Evolutionary conservation across 2,113 vertebrate species (phyloP).

Genomic region (Turnix velox): DNA sequence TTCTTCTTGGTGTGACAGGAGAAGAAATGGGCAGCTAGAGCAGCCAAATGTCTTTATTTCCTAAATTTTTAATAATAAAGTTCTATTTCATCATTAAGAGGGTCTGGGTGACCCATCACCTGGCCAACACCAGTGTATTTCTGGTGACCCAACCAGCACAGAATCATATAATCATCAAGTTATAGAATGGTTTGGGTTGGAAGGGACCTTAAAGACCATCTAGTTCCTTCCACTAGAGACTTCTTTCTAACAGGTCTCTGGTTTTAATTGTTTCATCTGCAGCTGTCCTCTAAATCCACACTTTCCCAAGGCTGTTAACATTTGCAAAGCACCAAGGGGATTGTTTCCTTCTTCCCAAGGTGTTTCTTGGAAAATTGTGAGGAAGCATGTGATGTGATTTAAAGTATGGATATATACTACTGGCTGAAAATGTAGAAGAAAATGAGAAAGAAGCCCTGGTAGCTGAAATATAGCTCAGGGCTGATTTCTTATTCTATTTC

Average conservation of each 20-base stretch:
- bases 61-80: not conserved
- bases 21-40: not conserved
- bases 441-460: not conserved
- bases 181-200: too few relatives aligned
- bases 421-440: not conserved
- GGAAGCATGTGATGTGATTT: not conserved
- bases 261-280: not conserved
- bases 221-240: too few relatives aligned
- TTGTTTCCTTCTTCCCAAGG: not conserved
- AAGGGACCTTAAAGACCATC: too few relatives aligned
- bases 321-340: conserved; percentile 30
- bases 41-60: not conserved
- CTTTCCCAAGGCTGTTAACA: not conserved
- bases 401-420: not conserved
- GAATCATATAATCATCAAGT: not conserved
- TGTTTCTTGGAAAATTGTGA: not conserved
- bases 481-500: not conserved
- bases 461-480: not conserved
- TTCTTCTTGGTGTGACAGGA: not conserved
- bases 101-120: not conserved
- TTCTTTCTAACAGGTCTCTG: not conserved
- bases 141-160: not conserved
- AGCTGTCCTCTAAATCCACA: not conserved
- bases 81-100: not conserved
- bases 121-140: not conserved